Evolutionary conservation across 1,140 invertebrate genomes (phyloP), one percentile per base, ranked within the genome.

Genomic region (Ganaspis sp.): DNA sequence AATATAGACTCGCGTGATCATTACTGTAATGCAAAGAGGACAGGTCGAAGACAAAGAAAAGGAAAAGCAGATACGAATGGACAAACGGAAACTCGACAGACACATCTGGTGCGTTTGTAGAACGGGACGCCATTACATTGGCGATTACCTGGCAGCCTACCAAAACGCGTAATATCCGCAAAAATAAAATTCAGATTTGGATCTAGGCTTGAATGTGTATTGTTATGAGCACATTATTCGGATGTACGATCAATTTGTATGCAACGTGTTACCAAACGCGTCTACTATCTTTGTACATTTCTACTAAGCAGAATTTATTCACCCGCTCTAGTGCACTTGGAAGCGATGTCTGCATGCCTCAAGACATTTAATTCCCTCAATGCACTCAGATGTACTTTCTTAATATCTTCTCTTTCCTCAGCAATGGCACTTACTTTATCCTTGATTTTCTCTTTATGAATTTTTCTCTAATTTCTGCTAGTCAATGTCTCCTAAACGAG

Each of bases 131-230:
- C 78, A 80, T 84, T 81, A 80, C 78, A 79, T 81, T 80, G 80
- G 78, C 77, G 82, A 81, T 85, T 81, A 81, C 80, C 75, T 83
- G 84, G 82, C 82, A 81, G 49, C 53, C 74, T 53, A 81, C 82
- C 79, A 82, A 76, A 69, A 23, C 74, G 75, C 72, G 76, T 76
- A 82, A 83, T 79, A 82, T 79, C 37, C 74, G 17, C 69, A 77
- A 81, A 83, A 79, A 83, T 83, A 77, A 83, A 83, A 83, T 81
- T 83, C 72, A 79, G 75, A 83, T 83, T 83, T 81, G 80, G 78
- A 54, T 54, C 53, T 54, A 54, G 21, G 53, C 53, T 54, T 54
- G 19, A 54, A 54, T 54, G 53, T 54, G 53, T 54, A 54, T 23
- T 54, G 53, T 54, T 54, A 54, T 23, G 53, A 54, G 53, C 8